Evolutionary conservation across 2,888 invertebrate genomes (phyloP), one percentile per base, ranked within the genome.

Genomic region (Muschampia plurimacula): DNA sequence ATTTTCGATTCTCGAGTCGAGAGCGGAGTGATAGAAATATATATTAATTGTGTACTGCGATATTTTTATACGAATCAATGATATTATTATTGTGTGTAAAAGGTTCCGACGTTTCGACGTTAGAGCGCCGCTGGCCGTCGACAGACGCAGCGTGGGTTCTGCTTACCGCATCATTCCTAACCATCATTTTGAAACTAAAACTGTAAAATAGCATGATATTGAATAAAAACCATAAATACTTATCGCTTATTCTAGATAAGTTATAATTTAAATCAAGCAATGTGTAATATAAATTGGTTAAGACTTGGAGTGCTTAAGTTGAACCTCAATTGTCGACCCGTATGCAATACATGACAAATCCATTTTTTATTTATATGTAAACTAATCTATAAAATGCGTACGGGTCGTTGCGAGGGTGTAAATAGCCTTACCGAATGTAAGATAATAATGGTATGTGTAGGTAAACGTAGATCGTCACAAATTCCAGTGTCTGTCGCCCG

Each of bases 31-130:
- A 12, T n/a, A 49, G 49, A 28, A 22, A 22, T 57, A 28, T 52
- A 39, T 59, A 52, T 64, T 73, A 57, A 62, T 59, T 65, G 46
- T 70, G 68, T 77, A 76, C 74, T 78, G 74, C 79, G 77, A 80
- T 83, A 82, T 83, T 84, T 83, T 84, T 84, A 77, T 84, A 83
- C 80, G 73, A 77, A 75, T 22, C 22, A 39, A 52, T 52, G 72
- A 62, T 71, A 66, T 62, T 67, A 62, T 22, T 22, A 22, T 22
- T 55, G 70, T 46, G 22, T 46, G 65, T 57, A 60, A 65, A 59
- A 32, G 66, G 52, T 71, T 71, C n/a, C 55, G 32, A 69, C 32
- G 69, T 62, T 63, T 64, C 65, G 22, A 65, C 36, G 69, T 28
- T 39, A 62, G 13, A 41, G 63, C 62, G 22, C 52, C 49, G 60